Conservation (phyloP, 53 echinoderm and acorn worm species). For the Glandiceps talaboti region DNA sequence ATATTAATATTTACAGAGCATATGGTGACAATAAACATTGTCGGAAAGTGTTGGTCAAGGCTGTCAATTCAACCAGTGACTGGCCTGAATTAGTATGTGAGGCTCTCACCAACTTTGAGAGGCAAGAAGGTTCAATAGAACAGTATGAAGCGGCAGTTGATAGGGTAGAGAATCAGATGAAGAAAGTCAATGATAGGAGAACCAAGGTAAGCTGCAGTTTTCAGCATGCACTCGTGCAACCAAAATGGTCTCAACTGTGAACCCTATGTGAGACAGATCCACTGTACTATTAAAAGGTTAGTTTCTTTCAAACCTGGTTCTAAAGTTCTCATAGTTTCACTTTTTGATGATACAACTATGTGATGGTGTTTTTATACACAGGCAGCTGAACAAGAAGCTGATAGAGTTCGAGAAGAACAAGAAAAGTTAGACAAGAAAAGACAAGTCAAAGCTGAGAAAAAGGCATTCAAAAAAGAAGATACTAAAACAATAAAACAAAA, state of each 20-base stretch:
- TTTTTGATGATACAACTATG: too few relatives aligned
- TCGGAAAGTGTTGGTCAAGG: slow-evolving; percentile 68
- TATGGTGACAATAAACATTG: slow-evolving; percentile 71
- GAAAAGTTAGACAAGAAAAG: slow-evolving; percentile 11
- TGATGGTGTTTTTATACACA: background rate
- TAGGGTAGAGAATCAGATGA: slow-evolving; percentile 54
- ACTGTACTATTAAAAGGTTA: too few relatives aligned
- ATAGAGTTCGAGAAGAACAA: background rate
- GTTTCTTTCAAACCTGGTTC: too few relatives aligned
- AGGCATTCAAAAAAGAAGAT: slow-evolving; percentile 3
- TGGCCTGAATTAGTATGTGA: slow-evolving; percentile 85
- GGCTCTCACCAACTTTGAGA: slow-evolving; percentile 76
- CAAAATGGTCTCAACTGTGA: too few relatives aligned
- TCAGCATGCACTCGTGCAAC: too few relatives aligned
- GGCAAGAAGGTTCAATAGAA: slow-evolving; percentile 81
- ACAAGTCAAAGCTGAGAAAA: slow-evolving; percentile 3
- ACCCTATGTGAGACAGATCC: too few relatives aligned
- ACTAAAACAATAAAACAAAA: slow-evolving; percentile 1
- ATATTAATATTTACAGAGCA: too few relatives aligned
- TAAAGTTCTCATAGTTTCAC: too few relatives aligned
- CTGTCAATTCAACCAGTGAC: slow-evolving; percentile 67
- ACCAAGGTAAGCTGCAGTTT: slow-evolving; percentile 34
- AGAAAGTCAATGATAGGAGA: slow-evolving; percentile 55
- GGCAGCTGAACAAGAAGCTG: slow-evolving; percentile 2
- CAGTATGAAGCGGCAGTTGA: slow-evolving; percentile 51